Evolutionary conservation across 1,140 invertebrate species (phyloP).

Genomic region (Lineus longissimus): DNA sequence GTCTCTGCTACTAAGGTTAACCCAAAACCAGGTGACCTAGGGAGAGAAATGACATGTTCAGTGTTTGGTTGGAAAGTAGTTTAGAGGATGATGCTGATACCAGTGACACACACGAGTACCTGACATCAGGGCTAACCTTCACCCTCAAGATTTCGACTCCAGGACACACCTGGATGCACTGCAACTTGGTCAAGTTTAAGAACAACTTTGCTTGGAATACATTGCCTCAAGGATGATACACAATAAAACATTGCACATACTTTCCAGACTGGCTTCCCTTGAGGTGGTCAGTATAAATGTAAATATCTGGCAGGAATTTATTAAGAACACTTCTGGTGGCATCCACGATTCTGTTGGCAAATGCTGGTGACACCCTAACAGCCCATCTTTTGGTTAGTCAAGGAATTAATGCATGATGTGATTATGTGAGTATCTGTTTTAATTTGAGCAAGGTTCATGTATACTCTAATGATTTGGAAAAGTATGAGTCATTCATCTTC

Average conservation of each 20-base stretch:
- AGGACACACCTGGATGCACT: no score
- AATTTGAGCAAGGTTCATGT: no score
- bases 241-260: slow-evolving; percentile 54
- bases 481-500: no score
- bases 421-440: no score
- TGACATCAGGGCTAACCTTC: no score
- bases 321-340: slow-evolving; percentile 84
- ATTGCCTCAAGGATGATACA: neutral
- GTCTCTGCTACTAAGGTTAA: slow-evolving; percentile 88
- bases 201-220: no score
- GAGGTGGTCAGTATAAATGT: slow-evolving; percentile 88
- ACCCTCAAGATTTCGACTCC: no score
- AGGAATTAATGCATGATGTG: neutral
- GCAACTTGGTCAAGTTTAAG: no score
- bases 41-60: neutral
- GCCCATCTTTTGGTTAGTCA: slow-evolving; percentile 60
- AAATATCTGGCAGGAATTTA: slow-evolving; percentile 91
- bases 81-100: no score
- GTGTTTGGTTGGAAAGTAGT: no score
- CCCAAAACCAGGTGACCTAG: slow-evolving; percentile 73
- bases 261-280: slow-evolving; percentile 80
- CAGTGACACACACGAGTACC: no score
- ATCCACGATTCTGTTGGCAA: slow-evolving; percentile 88
- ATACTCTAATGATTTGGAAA: no score
- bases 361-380: slow-evolving; percentile 82